Evolutionary conservation across 2,797 vertebrate species (phyloP).

Genomic region (Acanthopagrus latus): DNA sequence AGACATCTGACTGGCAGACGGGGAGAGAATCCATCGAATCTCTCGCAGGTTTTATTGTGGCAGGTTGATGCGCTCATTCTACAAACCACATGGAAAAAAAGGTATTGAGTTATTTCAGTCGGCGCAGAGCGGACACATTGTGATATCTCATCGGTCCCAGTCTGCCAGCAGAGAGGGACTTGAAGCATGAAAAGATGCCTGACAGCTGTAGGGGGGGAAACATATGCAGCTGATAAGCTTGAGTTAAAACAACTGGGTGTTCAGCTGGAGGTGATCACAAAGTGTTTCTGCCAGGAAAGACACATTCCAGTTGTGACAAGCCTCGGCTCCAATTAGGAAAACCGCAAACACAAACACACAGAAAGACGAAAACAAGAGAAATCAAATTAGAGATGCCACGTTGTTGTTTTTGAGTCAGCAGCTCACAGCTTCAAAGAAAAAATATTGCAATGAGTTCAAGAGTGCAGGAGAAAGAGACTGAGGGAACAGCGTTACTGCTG

Average conservation of each 20-base stretch:
- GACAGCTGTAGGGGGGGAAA: conserved; percentile 60
- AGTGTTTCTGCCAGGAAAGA: conserved; percentile 39
- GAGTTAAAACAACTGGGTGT: conserved; percentile 67
- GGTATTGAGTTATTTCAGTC: conserved; percentile 46
- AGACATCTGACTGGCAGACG: conserved; percentile 31
- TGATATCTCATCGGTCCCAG: conserved; percentile 27
- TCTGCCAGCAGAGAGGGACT: conserved; percentile 25
- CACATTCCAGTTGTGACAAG: conserved; percentile 52
- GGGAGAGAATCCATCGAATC: background rate
- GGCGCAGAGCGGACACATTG: conserved; percentile 40
- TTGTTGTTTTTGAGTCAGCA: conserved; percentile 1
- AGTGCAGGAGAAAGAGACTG: background rate
- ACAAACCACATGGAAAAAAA: conserved; percentile 4
- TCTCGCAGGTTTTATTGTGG: conserved; percentile 13
- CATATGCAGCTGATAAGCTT: conserved; percentile 68
- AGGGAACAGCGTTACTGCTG: background rate
- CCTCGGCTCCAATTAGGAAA: conserved; percentile 44
- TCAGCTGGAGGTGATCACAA: conserved; percentile 66
- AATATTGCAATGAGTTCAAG: background rate
- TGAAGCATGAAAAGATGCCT: conserved; percentile 60
- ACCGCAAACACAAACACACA: conserved; percentile 19
- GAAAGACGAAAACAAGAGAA: background rate
- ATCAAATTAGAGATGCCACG: conserved; percentile 15
- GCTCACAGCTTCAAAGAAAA: background rate
- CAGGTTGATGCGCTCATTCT: background rate